Evolutionary conservation across 2,113 vertebrate species (phyloP), one percentile per base, ranked within the genome.

Genomic region (Rhombomys opimus): DNA sequence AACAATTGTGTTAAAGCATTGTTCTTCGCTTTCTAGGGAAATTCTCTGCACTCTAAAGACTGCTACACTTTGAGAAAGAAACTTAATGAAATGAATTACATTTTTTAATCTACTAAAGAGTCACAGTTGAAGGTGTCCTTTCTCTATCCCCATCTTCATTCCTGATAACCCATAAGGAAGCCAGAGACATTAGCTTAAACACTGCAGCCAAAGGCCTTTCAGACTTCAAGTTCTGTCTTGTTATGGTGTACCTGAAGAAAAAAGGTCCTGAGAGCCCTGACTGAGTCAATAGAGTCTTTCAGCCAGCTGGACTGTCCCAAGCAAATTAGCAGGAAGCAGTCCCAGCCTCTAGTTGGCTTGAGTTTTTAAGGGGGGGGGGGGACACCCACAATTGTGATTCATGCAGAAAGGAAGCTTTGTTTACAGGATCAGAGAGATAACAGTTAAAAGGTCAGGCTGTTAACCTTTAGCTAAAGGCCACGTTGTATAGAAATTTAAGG

Each of bases 161-260:
- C 82, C 61, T 72, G 32, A 50, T 85, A 90, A 1, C 72, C 3
- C 68, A 89, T 75, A 92, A 93, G 50, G 80, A 92, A 91, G 52
- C 38, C 95, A 77, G 38, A 23, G 35, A 75, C 30, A 18, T 14
- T 14, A 67, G 76, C 9, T 84, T 82, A 17, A 3, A 52, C 38
- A 52, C 7, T 90, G 8, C 15, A 12, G 73, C 38, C 50, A 61
- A 93, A 91, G 93, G 52, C 46, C 54, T 86, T 72, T 82, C 86
- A 93, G 54, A 95, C 25, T 52, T 96, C 87, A 89, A 38, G 81
- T 80, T 87, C 14, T 91, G 38, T 61, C 41, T 11, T 38, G 57
- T 8, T 17, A 82, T 38, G n/a, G 57, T 20, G 13, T 84, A 61
- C 22, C 54, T 63, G n/a, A 41, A 82, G 35, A 81, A 18, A 59